A percentile compares a stretch with the other conserved stretches of the same genome.
Conservation (phyloP, 2,113 vertebrate species). For the Rutilus rutilus region DNA sequence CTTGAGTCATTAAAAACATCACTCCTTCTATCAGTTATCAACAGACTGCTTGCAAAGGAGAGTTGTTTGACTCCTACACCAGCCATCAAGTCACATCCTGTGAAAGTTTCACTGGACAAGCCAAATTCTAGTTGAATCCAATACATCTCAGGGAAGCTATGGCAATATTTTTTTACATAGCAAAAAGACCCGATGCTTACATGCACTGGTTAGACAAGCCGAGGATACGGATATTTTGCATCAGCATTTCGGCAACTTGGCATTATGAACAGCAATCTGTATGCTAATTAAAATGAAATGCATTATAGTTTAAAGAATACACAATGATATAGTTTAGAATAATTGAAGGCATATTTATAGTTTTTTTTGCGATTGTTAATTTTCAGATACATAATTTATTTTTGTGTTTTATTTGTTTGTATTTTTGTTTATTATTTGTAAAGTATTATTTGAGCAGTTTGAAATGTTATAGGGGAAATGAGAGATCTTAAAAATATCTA, state of each 20-base stretch:
- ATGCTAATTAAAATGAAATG: neutral
- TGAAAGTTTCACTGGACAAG: neutral
- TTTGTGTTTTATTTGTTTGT: neutral
- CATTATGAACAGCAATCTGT: neutral
- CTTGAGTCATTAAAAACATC: neutral
- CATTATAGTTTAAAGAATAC: neutral
- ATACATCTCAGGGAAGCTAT: constrained; percentile 8
- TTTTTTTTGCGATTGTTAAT: neutral
- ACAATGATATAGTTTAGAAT: neutral
- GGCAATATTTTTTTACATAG: neutral
- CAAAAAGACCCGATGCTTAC: neutral
- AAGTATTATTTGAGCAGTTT: neutral
- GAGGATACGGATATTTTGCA: neutral
- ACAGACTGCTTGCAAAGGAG: neutral
- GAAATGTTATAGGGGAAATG: neutral
- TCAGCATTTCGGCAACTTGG: neutral
- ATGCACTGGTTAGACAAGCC: neutral
- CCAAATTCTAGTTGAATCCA: constrained; percentile 4
- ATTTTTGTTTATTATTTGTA: neutral
- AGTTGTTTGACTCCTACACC: neutral
- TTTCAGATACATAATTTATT: neutral
- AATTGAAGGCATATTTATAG: neutral
- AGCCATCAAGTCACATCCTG: neutral
- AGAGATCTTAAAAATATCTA: neutral
- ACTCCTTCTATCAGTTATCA: neutral